Evolutionary conservation across 2,888 invertebrate species (phyloP).

Genomic region (Chorisops tibialis): DNA sequence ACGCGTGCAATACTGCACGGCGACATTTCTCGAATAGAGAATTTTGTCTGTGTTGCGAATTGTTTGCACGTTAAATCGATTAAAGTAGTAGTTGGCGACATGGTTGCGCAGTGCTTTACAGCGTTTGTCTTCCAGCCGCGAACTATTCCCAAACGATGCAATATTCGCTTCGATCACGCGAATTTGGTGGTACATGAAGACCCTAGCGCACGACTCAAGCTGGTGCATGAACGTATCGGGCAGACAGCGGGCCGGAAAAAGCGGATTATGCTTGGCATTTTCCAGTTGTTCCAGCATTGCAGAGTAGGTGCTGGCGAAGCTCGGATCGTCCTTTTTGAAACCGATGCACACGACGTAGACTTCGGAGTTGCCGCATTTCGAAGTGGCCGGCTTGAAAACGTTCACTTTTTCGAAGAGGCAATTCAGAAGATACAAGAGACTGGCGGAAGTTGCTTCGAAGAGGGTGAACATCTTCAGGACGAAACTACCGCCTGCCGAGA

Average conservation of each 20-base stretch:
- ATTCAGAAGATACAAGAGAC: slow-evolving; percentile 73
- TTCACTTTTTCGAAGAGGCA: slow-evolving; percentile 70
- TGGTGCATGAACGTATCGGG: slow-evolving; percentile 63
- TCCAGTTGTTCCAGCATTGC: slow-evolving; percentile 45
- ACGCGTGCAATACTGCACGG: slow-evolving; percentile 54
- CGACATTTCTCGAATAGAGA: slow-evolving; percentile 53
- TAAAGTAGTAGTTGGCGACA: slow-evolving; percentile 60
- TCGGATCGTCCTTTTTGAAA: slow-evolving; percentile 36
- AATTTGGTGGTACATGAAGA: slow-evolving; percentile 67
- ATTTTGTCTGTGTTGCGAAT: slow-evolving; percentile 56
- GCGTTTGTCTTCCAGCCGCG: slow-evolving; percentile 37
- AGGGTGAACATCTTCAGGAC: slow-evolving; percentile 88
- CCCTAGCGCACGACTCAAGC: slow-evolving; percentile 61
- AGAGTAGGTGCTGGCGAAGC: slow-evolving; percentile 1
- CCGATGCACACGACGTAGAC: slow-evolving; percentile 75
- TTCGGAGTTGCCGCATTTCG: slow-evolving; percentile 95
- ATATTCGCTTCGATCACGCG: slow-evolving; percentile 67
- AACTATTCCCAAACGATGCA: slow-evolving; percentile 54
- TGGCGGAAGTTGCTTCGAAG: slow-evolving; percentile 78
- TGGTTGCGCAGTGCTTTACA: slow-evolving; percentile 54
- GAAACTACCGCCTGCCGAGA: slow-evolving; percentile 70
- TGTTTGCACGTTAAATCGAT: slow-evolving; percentile 57
- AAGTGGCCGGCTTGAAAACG: slow-evolving; percentile 84
- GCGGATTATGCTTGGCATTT: slow-evolving; percentile 42
- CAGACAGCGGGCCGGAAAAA: slow-evolving; percentile 61